These are phyloP conservation scores for Platycheirus albimanus DNA, from an alignment of 2,888 invertebrate species.

Conservation along the genomic window DNA sequence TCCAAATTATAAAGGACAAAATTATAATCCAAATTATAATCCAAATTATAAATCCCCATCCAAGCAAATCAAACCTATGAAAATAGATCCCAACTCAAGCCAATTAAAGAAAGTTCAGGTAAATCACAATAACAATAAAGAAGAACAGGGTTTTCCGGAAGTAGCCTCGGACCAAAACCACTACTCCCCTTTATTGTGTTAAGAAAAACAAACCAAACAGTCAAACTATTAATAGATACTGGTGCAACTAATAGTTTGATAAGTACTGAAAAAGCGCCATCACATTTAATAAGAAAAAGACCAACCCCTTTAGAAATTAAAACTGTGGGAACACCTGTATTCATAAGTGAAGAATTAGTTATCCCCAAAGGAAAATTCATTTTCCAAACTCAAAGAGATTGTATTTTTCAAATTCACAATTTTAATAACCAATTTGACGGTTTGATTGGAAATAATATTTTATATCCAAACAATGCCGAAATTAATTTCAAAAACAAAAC, in stretches of 20 bases:
- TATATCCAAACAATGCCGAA: constrained; percentile 17
- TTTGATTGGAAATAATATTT: constrained; percentile 34
- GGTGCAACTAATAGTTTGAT: constrained; percentile 25
- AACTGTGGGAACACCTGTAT: constrained; percentile 9
- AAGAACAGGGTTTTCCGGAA: constrained; percentile 12
- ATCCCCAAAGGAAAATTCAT: constrained; percentile 20
- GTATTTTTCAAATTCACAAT: constrained; percentile 8
- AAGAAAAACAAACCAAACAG: background rate
- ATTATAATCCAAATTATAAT: too few relatives aligned
- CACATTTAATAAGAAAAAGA: background rate
- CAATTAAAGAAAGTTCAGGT: background rate
- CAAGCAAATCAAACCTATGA: background rate
- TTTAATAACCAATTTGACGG: constrained; percentile 15
- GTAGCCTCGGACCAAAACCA: constrained; percentile 14
- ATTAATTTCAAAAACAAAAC: constrained; percentile 21
- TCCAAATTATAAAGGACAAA: constrained; percentile 4
- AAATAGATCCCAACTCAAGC: background rate
- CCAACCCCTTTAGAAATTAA: constrained; percentile 2
- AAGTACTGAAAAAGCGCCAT: constrained; percentile 6
- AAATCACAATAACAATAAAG: constrained; percentile 1
- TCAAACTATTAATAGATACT: constrained; percentile 4
- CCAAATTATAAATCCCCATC: background rate
- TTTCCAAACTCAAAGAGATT: background rate
- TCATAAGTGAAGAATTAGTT: background rate
- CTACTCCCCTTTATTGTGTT: constrained; percentile 11